Evolutionary conservation across 2,797 vertebrate species (phyloP).

Genomic region (Chlorospingus semifuscus): DNA sequence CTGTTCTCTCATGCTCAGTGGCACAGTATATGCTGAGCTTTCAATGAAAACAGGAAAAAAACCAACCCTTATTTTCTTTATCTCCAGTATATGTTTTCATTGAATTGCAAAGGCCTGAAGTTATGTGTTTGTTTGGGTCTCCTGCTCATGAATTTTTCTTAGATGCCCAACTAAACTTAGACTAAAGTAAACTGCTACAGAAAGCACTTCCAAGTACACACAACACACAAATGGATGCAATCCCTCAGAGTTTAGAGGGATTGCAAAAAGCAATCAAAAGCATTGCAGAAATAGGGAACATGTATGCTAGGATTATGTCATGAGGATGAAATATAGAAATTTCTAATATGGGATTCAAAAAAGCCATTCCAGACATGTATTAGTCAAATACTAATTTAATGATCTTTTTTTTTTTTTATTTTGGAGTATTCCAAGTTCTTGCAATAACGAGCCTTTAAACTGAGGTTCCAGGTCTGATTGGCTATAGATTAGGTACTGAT

Average conservation of each 20-base stretch:
- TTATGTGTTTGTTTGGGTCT: background rate
- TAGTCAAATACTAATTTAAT: background rate
- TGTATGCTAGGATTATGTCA: background rate
- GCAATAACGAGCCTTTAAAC: background rate
- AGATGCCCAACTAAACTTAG: background rate
- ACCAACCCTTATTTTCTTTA: background rate
- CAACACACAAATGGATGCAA: accelerated
- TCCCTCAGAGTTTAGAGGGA: background rate
- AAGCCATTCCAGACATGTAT: background rate
- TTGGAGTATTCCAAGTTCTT: background rate
- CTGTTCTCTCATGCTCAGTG: background rate
- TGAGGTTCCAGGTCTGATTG: background rate
- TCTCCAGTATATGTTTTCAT: background rate
- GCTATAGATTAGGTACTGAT: background rate
- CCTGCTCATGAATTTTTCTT: background rate
- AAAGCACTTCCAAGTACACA: background rate
- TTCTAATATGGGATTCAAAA: background rate
- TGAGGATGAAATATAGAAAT: background rate
- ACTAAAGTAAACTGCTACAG: background rate
- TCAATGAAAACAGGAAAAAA: slow-evolving; percentile 33
- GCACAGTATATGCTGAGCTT: slow-evolving; percentile 28
- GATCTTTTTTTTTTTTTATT: background rate
- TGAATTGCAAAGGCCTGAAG: background rate
- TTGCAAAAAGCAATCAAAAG: background rate
- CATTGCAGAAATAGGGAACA: background rate